Evolutionary conservation across 2,888 invertebrate genomes (phyloP).

Genomic region (Drosophila formosana): DNA sequence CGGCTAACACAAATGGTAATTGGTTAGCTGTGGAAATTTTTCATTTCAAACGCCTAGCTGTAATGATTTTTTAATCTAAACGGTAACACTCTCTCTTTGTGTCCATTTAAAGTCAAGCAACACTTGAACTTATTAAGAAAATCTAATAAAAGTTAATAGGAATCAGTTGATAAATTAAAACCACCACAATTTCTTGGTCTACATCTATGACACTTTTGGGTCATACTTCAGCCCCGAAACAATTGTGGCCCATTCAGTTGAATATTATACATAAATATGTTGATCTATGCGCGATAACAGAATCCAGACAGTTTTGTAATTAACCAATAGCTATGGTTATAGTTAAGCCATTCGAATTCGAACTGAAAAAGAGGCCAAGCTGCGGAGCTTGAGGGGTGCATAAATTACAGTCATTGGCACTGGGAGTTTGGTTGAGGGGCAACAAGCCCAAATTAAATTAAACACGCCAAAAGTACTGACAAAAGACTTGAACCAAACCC

Average conservation of each 20-base stretch:
- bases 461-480: slow-evolving; percentile 43
- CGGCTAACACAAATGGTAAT: slow-evolving; percentile 9
- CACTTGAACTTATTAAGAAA: not conserved
- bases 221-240: too few relatives aligned
- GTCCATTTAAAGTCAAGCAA: not conserved
- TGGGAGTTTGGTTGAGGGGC: slow-evolving; percentile 15
- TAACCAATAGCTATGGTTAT: slow-evolving; percentile 66
- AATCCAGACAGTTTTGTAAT: slow-evolving; percentile 58
- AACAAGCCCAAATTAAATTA: slow-evolving; percentile 52
- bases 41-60: not conserved
- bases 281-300: slow-evolving; percentile 50
- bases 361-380: slow-evolving; percentile 21
- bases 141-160: not conserved
- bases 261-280: slow-evolving; percentile 38
- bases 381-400: slow-evolving; percentile 49
- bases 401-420: slow-evolving; percentile 62
- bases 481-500: slow-evolving; percentile 27
- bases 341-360: slow-evolving; percentile 51
- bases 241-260: not conserved
- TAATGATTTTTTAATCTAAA: not conserved
- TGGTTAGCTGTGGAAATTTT: not conserved
- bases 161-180: not conserved
- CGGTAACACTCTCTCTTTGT: not conserved
- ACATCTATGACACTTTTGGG: slow-evolving; percentile 4
- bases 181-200: not conserved